Conservation (phyloP, 2,113 vertebrate genomes). For the Channa argus region DNA sequence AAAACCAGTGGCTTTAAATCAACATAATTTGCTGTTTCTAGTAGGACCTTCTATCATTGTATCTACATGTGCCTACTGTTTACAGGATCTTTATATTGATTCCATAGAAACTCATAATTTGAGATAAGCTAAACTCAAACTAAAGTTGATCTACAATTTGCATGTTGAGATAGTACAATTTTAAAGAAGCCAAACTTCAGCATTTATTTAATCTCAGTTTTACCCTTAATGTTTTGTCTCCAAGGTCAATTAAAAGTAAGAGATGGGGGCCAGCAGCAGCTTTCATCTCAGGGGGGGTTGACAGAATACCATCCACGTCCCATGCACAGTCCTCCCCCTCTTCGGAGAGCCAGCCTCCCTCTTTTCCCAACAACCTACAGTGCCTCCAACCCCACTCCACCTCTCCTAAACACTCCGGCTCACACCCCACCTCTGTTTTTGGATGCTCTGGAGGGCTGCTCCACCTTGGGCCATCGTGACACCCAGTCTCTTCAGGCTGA, state of each 20-base stretch:
- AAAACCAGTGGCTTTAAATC: too few relatives aligned
- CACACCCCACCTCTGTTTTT: conserved; percentile 78
- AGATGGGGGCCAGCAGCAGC: conserved; percentile 59
- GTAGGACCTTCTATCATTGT: too few relatives aligned
- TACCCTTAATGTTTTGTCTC: conserved; percentile 35
- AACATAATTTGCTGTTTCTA: too few relatives aligned
- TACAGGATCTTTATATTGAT: background rate
- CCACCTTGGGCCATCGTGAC: conserved; percentile 67
- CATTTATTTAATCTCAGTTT: conserved; percentile 27
- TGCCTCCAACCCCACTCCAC: conserved; percentile 43
- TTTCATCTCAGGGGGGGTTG: conserved; percentile 64
- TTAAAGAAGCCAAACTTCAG: conserved; percentile 22
- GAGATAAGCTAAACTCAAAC: background rate
- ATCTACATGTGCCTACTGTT: too few relatives aligned
- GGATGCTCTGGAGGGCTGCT: conserved; percentile 74
- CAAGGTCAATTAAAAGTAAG: conserved; percentile 62
- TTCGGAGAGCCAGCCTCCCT: conserved; percentile 86
- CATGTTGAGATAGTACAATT: conserved; percentile 20
- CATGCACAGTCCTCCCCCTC: conserved; percentile 91
- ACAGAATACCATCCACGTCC: conserved; percentile 79
- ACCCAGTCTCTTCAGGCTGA: conserved; percentile 80
- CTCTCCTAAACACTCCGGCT: conserved; percentile 58
- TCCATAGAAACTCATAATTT: background rate
- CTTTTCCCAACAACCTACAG: conserved; percentile 71
- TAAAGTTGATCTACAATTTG: background rate